These are phyloP conservation scores for Caerostris darwini DNA, from an alignment of 1,140 invertebrate species.

Conservation along the genomic window DNA sequence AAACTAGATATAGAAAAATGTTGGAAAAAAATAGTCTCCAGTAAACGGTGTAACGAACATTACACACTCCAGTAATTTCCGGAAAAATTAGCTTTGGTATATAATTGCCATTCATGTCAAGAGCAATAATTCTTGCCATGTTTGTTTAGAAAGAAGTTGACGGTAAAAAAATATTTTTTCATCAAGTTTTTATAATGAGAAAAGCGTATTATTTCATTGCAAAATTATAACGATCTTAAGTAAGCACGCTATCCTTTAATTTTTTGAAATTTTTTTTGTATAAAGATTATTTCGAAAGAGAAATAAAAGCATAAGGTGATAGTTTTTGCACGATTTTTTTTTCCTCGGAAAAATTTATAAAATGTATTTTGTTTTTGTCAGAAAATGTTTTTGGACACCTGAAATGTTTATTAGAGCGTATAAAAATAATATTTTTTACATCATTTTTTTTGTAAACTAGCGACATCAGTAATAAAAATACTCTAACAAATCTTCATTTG, in stretches of 20 bases:
- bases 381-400: conserved; percentile 5
- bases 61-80: conserved; percentile 60
- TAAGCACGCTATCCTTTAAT: background rate
- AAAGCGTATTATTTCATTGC: conserved; percentile 54
- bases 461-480: too few species aligned
- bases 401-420: background rate
- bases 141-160: conserved; percentile 54
- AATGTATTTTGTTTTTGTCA: background rate
- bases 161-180: conserved; percentile 55
- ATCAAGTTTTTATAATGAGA: conserved; percentile 57
- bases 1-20: background rate
- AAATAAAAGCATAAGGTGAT: background rate
- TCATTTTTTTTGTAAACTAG: too few species aligned
- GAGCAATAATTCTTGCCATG: conserved; percentile 67
- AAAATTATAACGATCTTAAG: conserved; percentile 42
- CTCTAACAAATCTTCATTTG: too few species aligned
- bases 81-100: conserved; percentile 65
- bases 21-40: background rate
- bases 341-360: background rate
- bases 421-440: too few species aligned
- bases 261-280: background rate
- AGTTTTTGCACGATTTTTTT: background rate
- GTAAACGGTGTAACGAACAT: conserved; percentile 58
- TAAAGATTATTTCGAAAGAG: background rate
- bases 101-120: conserved; percentile 72